Conservation (phyloP, 2,888 invertebrate genomes). For the Amiota minor region DNA sequence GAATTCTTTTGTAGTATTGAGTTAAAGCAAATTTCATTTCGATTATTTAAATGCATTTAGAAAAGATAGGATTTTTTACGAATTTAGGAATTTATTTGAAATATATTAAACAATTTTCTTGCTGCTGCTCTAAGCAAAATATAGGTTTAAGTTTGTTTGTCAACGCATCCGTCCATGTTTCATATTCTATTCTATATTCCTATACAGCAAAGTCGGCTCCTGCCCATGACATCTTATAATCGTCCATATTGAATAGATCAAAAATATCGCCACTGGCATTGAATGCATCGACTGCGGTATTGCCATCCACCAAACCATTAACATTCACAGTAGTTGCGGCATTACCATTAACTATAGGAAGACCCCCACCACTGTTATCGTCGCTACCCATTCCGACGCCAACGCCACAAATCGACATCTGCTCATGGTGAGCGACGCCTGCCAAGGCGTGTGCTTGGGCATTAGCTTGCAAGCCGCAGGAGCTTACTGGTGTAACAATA, state of each 20-base stretch:
- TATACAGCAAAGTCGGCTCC: slow-evolving; percentile 73
- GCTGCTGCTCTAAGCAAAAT: not conserved
- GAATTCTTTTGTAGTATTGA: slow-evolving; percentile 51
- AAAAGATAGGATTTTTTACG: slow-evolving; percentile 63
- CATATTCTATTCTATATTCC: slow-evolving; percentile 30
- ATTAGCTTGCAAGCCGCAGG: slow-evolving; percentile 50
- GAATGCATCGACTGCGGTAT: slow-evolving; percentile 60
- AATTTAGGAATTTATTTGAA: slow-evolving; percentile 62
- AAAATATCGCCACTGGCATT: slow-evolving; percentile 66
- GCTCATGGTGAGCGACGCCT: slow-evolving; percentile 50
- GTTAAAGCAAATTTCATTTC: slow-evolving; percentile 42
- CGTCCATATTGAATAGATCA: slow-evolving; percentile 73
- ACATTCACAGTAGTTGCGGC: slow-evolving; percentile 27
- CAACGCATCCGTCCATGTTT: slow-evolving; percentile 14
- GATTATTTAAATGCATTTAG: slow-evolving; percentile 62
- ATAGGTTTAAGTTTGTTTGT: not conserved
- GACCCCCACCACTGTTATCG: too few relatives aligned
- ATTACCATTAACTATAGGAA: slow-evolving; percentile 23
- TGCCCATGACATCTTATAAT: slow-evolving; percentile 74
- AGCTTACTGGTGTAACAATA: slow-evolving; percentile 30
- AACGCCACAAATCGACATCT: slow-evolving; percentile 51
- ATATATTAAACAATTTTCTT: slow-evolving; percentile 28
- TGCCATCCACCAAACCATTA: slow-evolving; percentile 38
- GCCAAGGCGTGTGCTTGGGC: not conserved
- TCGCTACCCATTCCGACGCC: not conserved